Percentiles rank a stretch among this genome's conserved stretches.
Conservation (phyloP, 1,140 invertebrate genomes). For the Hyposmocoma kahamanoa region DNA sequence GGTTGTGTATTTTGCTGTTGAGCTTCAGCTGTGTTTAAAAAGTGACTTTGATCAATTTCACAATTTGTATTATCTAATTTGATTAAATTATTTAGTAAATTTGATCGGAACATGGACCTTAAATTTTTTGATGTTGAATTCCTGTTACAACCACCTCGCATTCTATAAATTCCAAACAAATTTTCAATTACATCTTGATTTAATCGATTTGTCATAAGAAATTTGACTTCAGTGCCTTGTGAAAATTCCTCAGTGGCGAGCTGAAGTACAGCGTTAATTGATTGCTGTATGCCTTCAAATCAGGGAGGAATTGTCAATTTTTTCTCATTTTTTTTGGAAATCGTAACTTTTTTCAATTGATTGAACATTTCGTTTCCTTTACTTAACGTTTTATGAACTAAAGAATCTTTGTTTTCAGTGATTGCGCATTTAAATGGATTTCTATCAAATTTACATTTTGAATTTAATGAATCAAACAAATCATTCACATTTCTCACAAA, state of each 20-base stretch:
- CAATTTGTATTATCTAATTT: constrained; percentile 12
- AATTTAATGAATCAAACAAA: constrained; percentile 28
- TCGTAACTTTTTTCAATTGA: constrained; percentile 8
- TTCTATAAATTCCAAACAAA: constrained; percentile 19
- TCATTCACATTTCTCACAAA: constrained; percentile 23
- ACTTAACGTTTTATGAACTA: constrained; percentile 5
- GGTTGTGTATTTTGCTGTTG: constrained; percentile 4
- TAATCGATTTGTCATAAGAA: constrained; percentile 13
- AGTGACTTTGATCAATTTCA: constrained; percentile 8
- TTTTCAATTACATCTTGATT: constrained; percentile 32
- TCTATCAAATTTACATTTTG: constrained; percentile 6
- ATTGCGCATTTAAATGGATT: constrained; percentile 13
- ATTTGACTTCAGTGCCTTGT: constrained; percentile 13
- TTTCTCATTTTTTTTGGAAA: constrained; percentile 5
- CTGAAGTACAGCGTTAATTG: constrained; percentile 16
- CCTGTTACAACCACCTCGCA: constrained; percentile 17
- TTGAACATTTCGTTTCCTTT: constrained; percentile 5
- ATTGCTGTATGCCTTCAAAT: constrained; percentile 14
- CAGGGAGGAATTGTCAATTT: constrained; percentile 6
- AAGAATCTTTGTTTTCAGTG: constrained; percentile 13
- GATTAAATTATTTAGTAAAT: constrained; percentile 17
- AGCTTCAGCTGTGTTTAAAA: neutral
- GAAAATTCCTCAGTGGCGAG: constrained; percentile 11
- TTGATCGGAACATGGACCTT: constrained; percentile 19
- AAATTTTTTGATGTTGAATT: constrained; percentile 17